These are phyloP conservation scores for Smittia aterrima DNA, from an alignment of 2,888 invertebrate species.

Conservation along the genomic window DNA sequence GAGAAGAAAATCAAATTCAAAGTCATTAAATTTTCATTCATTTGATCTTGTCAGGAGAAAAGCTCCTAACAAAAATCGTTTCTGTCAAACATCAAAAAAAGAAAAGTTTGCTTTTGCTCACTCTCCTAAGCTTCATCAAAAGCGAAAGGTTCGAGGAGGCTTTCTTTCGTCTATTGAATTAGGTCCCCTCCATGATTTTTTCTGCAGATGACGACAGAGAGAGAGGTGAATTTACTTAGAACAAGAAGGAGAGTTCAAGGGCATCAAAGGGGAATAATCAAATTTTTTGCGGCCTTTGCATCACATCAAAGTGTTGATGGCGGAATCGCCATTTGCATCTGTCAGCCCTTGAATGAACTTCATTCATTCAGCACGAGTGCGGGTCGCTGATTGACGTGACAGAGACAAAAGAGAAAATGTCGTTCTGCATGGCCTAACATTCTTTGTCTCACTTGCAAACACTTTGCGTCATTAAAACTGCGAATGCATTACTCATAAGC, in stretches of 20 bases:
- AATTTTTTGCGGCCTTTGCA: not conserved
- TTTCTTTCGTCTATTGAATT: not conserved
- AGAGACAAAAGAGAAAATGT: no score
- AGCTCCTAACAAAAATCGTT: not conserved
- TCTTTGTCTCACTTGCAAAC: not conserved
- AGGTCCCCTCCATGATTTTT: not conserved
- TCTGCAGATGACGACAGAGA: not conserved
- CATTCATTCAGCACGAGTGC: not conserved
- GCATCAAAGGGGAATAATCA: no score
- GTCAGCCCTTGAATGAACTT: not conserved
- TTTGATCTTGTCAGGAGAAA: constrained; percentile 18
- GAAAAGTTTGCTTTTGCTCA: not conserved
- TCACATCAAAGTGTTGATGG: not conserved
- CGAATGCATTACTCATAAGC: not conserved
- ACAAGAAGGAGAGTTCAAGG: not conserved
- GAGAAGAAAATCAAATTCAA: constrained; percentile 2
- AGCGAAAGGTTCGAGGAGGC: not conserved
- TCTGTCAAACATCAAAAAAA: not conserved
- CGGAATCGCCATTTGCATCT: not conserved
- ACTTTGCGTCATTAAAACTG: not conserved
- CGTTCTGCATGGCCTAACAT: not conserved
- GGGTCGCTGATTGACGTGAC: not conserved
- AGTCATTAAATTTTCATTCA: constrained; percentile 18
- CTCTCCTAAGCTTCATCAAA: not conserved
- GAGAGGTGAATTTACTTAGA: not conserved